These are phyloP conservation scores for Chrysemys picta DNA, from an alignment of 2,113 vertebrate genomes.

Conservation along the genomic window DNA sequence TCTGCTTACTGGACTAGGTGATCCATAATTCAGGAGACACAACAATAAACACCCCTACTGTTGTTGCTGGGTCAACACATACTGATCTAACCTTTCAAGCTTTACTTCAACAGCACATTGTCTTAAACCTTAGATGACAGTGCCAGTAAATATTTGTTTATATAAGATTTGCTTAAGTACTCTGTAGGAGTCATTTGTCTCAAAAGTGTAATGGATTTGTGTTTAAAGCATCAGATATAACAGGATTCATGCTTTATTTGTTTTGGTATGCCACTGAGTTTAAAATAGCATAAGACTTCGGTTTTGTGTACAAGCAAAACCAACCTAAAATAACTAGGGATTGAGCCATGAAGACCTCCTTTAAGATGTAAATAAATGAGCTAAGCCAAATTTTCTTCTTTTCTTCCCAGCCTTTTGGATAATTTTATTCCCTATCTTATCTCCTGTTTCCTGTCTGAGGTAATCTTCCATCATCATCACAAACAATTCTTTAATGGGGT, in stretches of 20 bases:
- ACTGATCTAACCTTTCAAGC: not conserved
- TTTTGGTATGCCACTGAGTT: not conserved
- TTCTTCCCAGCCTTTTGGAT: not conserved
- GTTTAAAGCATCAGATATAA: not conserved
- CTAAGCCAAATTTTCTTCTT: not conserved
- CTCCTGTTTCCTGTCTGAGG: not conserved
- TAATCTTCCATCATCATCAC: not conserved
- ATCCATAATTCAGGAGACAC: not conserved
- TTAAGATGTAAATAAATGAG: not conserved
- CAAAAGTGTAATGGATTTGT: not conserved
- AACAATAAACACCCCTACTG: not conserved
- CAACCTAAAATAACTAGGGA: not conserved
- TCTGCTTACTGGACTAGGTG: not conserved
- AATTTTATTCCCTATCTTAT: not conserved
- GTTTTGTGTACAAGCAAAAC: not conserved
- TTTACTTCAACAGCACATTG: not conserved
- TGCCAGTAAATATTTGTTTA: not conserved
- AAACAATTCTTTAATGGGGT: slow-evolving; percentile 56
- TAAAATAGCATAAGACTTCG: not conserved
- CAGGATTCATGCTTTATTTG: not conserved
- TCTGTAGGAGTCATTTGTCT: not conserved
- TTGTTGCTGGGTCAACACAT: not conserved
- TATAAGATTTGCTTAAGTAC: not conserved
- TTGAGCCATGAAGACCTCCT: not conserved
- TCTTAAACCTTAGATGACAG: not conserved